Percentiles rank a stretch among this genome's conserved stretches.
Conservation (phyloP, 1,140 invertebrate species). For the Zaprionus africanus region DNA sequence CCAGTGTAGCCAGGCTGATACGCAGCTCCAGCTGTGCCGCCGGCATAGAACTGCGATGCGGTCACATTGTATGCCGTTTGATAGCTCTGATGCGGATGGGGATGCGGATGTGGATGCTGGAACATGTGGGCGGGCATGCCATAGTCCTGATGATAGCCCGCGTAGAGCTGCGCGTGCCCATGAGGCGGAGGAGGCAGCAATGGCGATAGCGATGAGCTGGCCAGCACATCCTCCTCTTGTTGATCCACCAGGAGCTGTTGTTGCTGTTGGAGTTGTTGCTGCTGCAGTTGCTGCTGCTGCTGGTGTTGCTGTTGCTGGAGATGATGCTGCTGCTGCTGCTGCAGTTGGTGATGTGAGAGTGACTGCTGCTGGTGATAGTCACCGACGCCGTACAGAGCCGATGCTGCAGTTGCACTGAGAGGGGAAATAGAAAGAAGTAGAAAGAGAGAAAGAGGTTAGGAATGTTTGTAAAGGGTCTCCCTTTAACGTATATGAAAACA, state of each 20-base stretch:
- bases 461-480: no score
- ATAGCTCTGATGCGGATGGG: constrained; percentile 62
- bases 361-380: constrained; percentile 67
- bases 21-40: constrained; percentile 40
- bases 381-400: constrained; percentile 68
- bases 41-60: constrained; percentile 66
- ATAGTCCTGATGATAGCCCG: constrained; percentile 65
- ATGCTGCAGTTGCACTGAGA: constrained; percentile 56
- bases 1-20: constrained; percentile 48
- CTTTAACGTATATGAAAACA: no score
- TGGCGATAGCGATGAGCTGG: constrained; percentile 43
- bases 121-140: constrained; percentile 65
- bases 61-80: constrained; percentile 63
- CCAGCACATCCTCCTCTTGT: constrained; percentile 55
- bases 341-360: constrained; percentile 41
- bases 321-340: constrained; percentile 12
- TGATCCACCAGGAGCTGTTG: constrained; percentile 46
- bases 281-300: constrained; percentile 47
- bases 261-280: constrained; percentile 9
- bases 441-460: background rate
- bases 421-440: constrained; percentile 9
- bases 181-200: constrained; percentile 57
- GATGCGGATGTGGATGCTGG: constrained; percentile 51
- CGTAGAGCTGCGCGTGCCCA: constrained; percentile 49
- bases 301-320: constrained; percentile 52